phyloP scores from a whole-genome alignment of 37 sponge, comb jelly and placozoan species.

The Diacarnus erythraeanus region DNA sequence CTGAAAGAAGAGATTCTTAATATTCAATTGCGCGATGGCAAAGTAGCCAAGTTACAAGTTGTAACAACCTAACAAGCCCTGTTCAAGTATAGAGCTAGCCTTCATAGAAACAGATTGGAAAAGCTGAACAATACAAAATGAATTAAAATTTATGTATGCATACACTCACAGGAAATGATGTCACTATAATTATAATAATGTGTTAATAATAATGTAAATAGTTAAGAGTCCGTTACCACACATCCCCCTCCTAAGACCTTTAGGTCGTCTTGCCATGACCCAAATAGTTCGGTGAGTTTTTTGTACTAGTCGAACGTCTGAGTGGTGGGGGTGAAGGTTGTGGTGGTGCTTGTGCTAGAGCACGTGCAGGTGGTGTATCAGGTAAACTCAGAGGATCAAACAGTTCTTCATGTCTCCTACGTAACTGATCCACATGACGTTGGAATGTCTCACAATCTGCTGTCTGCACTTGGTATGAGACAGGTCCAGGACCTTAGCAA shows the following conservation, averaged over 20 bases:
- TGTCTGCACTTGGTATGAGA: slow-evolving; percentile 21
- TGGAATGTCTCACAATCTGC: background rate
- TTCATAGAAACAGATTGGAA: no score
- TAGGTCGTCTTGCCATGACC: background rate
- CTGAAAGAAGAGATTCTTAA: background rate
- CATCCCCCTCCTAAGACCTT: slow-evolving; percentile 3
- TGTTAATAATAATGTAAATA: no score
- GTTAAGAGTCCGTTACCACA: no score
- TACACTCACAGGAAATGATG: no score
- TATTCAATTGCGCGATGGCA: no score
- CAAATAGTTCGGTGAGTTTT: background rate
- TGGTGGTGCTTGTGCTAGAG: background rate
- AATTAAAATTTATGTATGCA: no score
- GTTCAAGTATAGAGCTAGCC: no score
- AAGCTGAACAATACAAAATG: no score
- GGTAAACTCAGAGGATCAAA: background rate
- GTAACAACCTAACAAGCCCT: no score
- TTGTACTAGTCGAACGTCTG: background rate
- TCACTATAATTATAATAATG: no score
- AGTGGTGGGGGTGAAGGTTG: background rate
- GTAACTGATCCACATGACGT: slow-evolving; percentile 28
- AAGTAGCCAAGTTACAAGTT: no score
- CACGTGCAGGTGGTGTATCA: background rate
- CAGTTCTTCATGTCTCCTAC: background rate
- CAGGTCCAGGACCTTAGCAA: slow-evolving; percentile 13